Evolutionary conservation across 1,140 invertebrate genomes (phyloP).

Genomic region (Pseudachorutes palmiensis): DNA sequence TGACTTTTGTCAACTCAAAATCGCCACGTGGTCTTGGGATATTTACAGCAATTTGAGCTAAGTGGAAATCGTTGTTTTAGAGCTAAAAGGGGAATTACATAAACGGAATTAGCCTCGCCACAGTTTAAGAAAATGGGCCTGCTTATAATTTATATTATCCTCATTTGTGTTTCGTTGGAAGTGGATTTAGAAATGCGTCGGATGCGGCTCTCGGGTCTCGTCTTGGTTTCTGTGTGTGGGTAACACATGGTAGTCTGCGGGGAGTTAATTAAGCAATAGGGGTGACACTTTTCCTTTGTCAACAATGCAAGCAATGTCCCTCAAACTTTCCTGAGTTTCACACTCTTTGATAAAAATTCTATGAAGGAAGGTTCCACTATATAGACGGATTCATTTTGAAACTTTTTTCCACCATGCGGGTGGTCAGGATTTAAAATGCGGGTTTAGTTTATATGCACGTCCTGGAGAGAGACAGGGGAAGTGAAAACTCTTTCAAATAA

Average conservation of each 20-base stretch:
- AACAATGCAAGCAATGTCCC: neutral
- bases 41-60: neutral
- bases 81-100: neutral
- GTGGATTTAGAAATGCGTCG: neutral
- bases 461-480: neutral
- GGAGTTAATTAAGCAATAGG: neutral
- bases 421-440: constrained; percentile 12
- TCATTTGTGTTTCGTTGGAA: neutral
- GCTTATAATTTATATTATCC: neutral
- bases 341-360: neutral
- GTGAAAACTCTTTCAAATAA: constrained; percentile 11
- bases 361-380: neutral
- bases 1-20: neutral
- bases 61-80: neutral
- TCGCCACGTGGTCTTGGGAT: neutral
- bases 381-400: constrained; percentile 10
- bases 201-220: neutral
- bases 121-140: neutral
- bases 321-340: neutral
- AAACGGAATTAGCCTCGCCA: neutral
- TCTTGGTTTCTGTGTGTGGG: neutral
- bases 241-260: neutral
- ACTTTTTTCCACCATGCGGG: constrained; percentile 5
- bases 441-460: neutral
- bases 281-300: neutral